A percentile compares a stretch with the other conserved stretches of the same genome.
Evolutionary conservation across 2,797 vertebrate genomes (phyloP).

Genomic region (Xiphophorus birchmanni): DNA sequence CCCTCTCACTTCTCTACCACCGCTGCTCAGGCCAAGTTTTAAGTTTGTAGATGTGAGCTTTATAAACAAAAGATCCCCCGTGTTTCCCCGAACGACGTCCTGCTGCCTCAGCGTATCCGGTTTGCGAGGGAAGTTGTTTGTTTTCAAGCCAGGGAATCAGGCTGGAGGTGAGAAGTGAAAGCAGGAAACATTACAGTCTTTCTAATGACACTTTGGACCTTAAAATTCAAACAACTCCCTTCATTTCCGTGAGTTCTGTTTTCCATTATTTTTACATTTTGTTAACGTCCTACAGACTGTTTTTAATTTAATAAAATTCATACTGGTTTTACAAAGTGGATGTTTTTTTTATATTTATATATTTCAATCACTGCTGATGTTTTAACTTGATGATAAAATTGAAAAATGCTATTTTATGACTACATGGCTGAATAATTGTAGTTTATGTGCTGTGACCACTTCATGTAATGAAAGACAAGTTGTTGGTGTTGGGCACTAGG

Average conservation of each 20-base stretch:
- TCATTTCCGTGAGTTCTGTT: slow-evolving; percentile 51
- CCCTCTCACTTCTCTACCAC: slow-evolving; percentile 42
- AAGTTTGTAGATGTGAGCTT: slow-evolving; percentile 21
- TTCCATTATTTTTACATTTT: slow-evolving; percentile 66
- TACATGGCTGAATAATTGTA: not conserved
- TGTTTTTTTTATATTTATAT: not conserved
- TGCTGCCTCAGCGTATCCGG: slow-evolving; percentile 41
- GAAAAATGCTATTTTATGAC: not conserved
- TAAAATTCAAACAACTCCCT: slow-evolving; percentile 53
- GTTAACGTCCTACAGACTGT: slow-evolving; percentile 69
- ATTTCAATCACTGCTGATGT: not conserved
- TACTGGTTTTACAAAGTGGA: slow-evolving; percentile 75
- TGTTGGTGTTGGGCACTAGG: slow-evolving; percentile 21
- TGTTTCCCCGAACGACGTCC: slow-evolving; percentile 48
- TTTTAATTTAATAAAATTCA: slow-evolving; percentile 85
- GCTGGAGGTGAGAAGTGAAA: slow-evolving; percentile 33
- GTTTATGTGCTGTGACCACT: not conserved
- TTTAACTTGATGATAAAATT: not conserved
- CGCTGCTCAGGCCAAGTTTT: slow-evolving; percentile 28
- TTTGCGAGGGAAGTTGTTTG: slow-evolving; percentile 52
- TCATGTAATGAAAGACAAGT: slow-evolving; percentile 1
- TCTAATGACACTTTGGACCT: slow-evolving; percentile 73
- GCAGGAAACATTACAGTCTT: slow-evolving; percentile 34
- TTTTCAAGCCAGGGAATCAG: slow-evolving; percentile 39
- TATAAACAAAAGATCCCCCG: slow-evolving; percentile 15